Percentiles rank a stretch among this genome's conserved stretches.
Conservation (phyloP, 2,888 invertebrate genomes). For the Anoplius nigerrimus region DNA sequence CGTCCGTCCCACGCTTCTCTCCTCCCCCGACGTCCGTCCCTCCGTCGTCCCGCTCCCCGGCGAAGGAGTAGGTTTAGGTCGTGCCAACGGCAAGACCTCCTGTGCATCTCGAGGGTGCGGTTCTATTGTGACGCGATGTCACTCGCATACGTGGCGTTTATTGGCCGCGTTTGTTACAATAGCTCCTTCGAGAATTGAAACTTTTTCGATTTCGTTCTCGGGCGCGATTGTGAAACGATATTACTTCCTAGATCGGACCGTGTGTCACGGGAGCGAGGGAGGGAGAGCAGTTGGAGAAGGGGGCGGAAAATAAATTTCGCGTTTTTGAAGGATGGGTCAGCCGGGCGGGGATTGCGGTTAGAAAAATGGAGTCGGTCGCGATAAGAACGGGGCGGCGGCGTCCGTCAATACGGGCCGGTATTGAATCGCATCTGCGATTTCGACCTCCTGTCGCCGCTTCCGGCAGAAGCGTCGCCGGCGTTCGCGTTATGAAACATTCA, state of each 20-base stretch:
- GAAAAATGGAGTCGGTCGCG: too few relatives aligned
- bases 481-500: too few relatives aligned
- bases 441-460: too few relatives aligned
- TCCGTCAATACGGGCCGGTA: too few relatives aligned
- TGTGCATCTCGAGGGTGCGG: slow-evolving; percentile 42
- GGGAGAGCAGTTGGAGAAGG: too few relatives aligned
- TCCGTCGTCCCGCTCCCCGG: background rate
- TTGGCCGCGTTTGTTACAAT: slow-evolving; percentile 51
- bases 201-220: slow-evolving; percentile 54
- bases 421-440: too few relatives aligned
- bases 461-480: too few relatives aligned
- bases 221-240: background rate
- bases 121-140: slow-evolving; percentile 44
- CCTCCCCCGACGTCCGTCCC: background rate
- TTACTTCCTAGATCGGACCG: slow-evolving; percentile 7
- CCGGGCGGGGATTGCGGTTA: too few relatives aligned
- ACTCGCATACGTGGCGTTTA: slow-evolving; percentile 38
- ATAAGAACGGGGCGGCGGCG: too few relatives aligned
- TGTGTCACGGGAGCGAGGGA: slow-evolving; percentile 14
- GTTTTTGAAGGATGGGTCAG: slow-evolving; percentile 1
- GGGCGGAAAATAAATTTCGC: slow-evolving; percentile 35
- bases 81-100: slow-evolving; percentile 2
- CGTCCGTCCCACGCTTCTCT: background rate
- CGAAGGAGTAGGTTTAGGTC: slow-evolving; percentile 2
- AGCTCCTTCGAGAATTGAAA: slow-evolving; percentile 52